Evolutionary conservation across 2,797 vertebrate species (phyloP).

Genomic region (Manis pentadactyla): DNA sequence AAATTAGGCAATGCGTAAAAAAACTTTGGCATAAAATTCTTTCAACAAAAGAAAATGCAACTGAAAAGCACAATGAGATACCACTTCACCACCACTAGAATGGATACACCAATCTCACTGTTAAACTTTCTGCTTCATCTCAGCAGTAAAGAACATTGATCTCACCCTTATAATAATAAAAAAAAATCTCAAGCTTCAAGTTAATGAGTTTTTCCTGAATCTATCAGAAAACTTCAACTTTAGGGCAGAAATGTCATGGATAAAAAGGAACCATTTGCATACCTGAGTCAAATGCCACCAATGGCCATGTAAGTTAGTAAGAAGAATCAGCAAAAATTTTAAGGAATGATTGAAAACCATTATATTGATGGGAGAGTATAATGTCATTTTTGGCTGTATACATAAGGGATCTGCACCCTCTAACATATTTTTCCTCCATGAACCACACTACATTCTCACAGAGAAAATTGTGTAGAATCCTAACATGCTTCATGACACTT

Average conservation of each 20-base stretch:
- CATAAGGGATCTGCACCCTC: background rate
- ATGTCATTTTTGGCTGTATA: background rate
- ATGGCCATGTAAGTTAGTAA: background rate
- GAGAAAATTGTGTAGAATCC: background rate
- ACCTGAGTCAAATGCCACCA: background rate
- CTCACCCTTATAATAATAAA: background rate
- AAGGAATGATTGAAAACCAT: background rate
- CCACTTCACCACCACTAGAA: background rate
- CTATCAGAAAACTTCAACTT: background rate
- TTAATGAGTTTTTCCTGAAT: background rate
- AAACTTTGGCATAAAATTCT: background rate
- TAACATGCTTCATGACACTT: background rate
- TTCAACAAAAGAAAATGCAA: background rate
- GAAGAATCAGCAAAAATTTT: background rate
- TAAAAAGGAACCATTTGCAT: background rate
- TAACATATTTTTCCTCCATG: background rate
- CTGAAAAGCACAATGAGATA: background rate
- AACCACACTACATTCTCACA: background rate
- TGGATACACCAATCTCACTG: background rate
- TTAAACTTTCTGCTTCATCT: background rate
- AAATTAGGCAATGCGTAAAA: background rate
- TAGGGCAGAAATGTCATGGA: background rate
- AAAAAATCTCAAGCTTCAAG: background rate
- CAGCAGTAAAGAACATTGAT: background rate
- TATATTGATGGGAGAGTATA: background rate